These are phyloP conservation scores for Paradisaea rubra DNA, from an alignment of 2,113 vertebrate species.

Conservation along the genomic window DNA sequence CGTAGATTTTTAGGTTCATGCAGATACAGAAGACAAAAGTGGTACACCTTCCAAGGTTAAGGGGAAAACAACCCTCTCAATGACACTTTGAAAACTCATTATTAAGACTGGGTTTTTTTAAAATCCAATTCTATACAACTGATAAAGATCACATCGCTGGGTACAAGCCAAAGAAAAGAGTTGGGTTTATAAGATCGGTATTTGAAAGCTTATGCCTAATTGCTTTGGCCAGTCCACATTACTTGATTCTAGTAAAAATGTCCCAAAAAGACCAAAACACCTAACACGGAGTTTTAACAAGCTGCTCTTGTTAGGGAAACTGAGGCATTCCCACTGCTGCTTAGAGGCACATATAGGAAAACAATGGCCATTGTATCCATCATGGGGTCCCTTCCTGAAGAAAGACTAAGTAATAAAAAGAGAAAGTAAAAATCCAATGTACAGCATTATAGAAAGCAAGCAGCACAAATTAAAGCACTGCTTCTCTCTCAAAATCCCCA, in stretches of 20 bases:
- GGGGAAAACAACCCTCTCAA: neutral
- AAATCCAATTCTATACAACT: neutral
- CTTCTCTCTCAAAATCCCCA: neutral
- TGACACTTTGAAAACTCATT: neutral
- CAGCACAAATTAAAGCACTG: neutral
- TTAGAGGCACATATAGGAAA: neutral
- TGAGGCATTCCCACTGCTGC: neutral
- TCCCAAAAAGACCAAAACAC: neutral
- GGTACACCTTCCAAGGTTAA: neutral
- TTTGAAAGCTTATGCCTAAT: neutral
- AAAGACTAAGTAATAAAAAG: neutral
- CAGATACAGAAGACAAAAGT: neutral
- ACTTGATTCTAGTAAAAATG: neutral
- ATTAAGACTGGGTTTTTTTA: rapidly evolving
- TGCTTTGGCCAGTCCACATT: neutral
- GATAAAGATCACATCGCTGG: neutral
- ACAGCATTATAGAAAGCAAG: neutral
- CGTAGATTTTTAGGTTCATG: neutral
- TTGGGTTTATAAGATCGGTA: neutral
- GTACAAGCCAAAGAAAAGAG: neutral
- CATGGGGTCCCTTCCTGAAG: neutral
- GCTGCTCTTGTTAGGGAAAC: neutral
- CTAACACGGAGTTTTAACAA: neutral
- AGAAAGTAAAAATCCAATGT: neutral
- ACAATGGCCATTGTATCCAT: neutral